A percentile compares a stretch with the other conserved stretches of the same genome.
Evolutionary conservation across 30 jellyfish, hydroid and myxozoan species (phyloP).

Genomic region (Chironex yamaguchii): DNA sequence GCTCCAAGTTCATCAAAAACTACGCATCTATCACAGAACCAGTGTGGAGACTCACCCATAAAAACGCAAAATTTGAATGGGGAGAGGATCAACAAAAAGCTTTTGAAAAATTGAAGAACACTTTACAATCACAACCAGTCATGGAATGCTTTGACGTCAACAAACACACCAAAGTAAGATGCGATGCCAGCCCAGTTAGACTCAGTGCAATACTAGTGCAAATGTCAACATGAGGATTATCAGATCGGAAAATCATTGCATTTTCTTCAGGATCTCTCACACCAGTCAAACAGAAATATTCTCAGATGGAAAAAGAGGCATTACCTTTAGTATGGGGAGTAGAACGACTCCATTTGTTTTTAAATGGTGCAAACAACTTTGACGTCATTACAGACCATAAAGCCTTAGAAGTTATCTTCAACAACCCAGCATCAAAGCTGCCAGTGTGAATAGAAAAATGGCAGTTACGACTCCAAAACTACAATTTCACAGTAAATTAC

Average conservation of each 20-base stretch:
- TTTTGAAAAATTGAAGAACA: conserved; percentile 23
- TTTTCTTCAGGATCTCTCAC: conserved; percentile 11
- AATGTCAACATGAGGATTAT: not conserved
- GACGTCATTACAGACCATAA: conserved; percentile 58
- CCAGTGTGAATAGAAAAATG: conserved; percentile 23
- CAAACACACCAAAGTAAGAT: conserved; percentile 6
- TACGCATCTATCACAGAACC: conserved; percentile 37
- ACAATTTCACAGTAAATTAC: conserved; percentile 7
- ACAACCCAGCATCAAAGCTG: not conserved
- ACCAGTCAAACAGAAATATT: not conserved
- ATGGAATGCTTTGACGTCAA: conserved; percentile 41
- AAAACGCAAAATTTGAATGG: conserved; percentile 40
- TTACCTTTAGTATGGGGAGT: conserved; percentile 17
- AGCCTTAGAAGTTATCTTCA: conserved; percentile 31
- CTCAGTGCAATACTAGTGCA: not conserved
- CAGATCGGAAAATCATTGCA: not conserved
- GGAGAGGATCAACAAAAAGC: conserved; percentile 44
- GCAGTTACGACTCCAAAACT: conserved; percentile 5
- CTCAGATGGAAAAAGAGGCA: conserved; percentile 14
- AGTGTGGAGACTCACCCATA: conserved; percentile 22
- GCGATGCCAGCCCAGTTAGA: not conserved
- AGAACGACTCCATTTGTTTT: conserved; percentile 12
- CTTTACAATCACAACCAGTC: conserved; percentile 34
- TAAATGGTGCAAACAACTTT: conserved; percentile 11
- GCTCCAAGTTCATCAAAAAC: not conserved